Conservation (phyloP, 2,113 vertebrate species). For the Caloenas nicobarica region DNA sequence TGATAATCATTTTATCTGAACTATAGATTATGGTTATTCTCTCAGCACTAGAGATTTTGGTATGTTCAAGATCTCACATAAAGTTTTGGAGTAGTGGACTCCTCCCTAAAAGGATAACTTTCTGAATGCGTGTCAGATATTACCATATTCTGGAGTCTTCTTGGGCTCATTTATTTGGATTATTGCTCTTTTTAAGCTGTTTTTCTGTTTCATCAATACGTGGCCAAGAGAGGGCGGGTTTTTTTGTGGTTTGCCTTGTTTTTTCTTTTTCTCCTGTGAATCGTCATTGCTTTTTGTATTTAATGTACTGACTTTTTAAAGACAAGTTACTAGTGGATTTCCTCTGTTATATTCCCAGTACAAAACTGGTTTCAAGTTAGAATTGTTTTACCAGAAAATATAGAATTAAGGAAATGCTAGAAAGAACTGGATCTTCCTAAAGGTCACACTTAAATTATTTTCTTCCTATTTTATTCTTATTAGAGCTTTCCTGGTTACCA, state of each 20-base stretch:
- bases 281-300: neutral
- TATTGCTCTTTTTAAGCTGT: neutral
- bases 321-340: neutral
- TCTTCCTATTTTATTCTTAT: neutral
- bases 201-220: neutral
- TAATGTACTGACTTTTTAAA: neutral
- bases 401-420: neutral
- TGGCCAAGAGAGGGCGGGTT: neutral
- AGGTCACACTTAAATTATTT: neutral
- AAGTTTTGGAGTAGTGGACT: neutral
- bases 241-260: neutral
- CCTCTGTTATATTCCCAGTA: neutral
- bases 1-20: neutral
- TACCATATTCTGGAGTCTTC: neutral
- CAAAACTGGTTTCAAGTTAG: neutral
- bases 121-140: fast-evolving
- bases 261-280: neutral
- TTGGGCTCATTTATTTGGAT: neutral
- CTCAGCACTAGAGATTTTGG: neutral
- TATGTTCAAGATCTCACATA: neutral
- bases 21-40: neutral
- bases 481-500: neutral
- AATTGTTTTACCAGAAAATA: neutral
- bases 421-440: neutral
- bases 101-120: neutral